Evolutionary conservation across 2,888 invertebrate genomes (phyloP), one percentile per base, ranked within the genome.

Genomic region (Eurytoma californica): DNA sequence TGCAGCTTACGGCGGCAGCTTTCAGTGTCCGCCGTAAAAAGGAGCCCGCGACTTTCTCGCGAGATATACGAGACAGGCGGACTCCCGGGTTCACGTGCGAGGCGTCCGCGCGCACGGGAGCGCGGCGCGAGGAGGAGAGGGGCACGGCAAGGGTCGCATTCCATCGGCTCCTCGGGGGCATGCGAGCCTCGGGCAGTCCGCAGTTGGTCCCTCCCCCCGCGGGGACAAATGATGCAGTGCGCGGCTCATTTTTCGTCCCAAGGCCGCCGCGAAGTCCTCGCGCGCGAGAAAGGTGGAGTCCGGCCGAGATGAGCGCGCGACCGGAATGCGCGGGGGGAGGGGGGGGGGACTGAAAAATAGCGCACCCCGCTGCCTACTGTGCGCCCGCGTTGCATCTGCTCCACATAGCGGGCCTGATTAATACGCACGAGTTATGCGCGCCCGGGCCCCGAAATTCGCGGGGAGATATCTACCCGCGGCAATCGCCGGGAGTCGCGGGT

Each of bases 291-390:
- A 77, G 72, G 70, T 30, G 58, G 79, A 75, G 74, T 30, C 30
- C 20, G 28, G 55, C 51, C 75, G 55, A 68, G 61, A 63, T 69
- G 67, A 13, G 12, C 20, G 39, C 3, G 16, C 63, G 30, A 47
- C 30, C 66, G 72, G 51, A 51, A 30, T 60, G 68, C 67, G 55
- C 28, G 28, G 13, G n/a, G 39, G 7, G 39, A 13, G 14, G 9
- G 60, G 51, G n/a, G 72, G 68, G 77, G 76, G 67, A 78, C 86
- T 86, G 87, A 88, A 88, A 88, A 88, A 88, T 88, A 88, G 87
- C 86, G 86, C 88, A 87, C 86, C 86, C 86, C 85, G 88, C 88
- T 88, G 14, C 63, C 39, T 63, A 61, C 63, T 63, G 63, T 18
- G 61, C 61, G 61, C 87, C 85, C 85, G 87, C 85, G 87, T 9